A percentile compares a stretch with the other conserved stretches of the same genome.
Conservation (phyloP, 53 echinoderm and acorn worm genomes). For the Stichopus horrens region DNA sequence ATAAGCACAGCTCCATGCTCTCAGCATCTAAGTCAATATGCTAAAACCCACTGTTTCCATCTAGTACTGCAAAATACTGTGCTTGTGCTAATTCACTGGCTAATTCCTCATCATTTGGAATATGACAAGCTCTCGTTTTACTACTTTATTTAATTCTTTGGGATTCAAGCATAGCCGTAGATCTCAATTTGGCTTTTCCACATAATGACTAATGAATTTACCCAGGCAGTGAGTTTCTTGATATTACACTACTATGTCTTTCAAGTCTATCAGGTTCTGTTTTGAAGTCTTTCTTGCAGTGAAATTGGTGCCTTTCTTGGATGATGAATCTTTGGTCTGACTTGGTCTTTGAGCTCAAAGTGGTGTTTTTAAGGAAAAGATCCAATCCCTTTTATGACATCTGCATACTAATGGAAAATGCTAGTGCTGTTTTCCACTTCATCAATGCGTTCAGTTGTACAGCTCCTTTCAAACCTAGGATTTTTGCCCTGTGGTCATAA, state of each 20-base stretch:
- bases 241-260: conserved; percentile 49
- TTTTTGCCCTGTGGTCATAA: too few relatives aligned
- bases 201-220: conserved; percentile 50
- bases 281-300: conserved; percentile 47
- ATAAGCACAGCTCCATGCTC: conserved; percentile 54
- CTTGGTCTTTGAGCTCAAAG: conserved; percentile 21
- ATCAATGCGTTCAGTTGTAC: conserved; percentile 7
- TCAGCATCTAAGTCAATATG: conserved; percentile 55
- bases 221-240: conserved; percentile 58
- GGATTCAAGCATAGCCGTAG: conserved; percentile 60
- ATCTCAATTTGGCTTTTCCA: conserved; percentile 45
- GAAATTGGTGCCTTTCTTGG: conserved; percentile 52
- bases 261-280: conserved; percentile 52
- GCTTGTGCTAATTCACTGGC: conserved; percentile 47
- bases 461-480: neutral
- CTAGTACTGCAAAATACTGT: conserved; percentile 59
- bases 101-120: conserved; percentile 50
- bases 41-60: conserved; percentile 66
- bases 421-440: neutral
- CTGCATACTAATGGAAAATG: conserved; percentile 3
- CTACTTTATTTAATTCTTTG: conserved; percentile 57
- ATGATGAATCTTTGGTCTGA: conserved; percentile 11
- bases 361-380: conserved; percentile 25
- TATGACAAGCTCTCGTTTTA: conserved; percentile 53
- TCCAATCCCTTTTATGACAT: conserved; percentile 40